Conservation (phyloP, 2,797 vertebrate genomes). For the Gastrophryne carolinensis region DNA sequence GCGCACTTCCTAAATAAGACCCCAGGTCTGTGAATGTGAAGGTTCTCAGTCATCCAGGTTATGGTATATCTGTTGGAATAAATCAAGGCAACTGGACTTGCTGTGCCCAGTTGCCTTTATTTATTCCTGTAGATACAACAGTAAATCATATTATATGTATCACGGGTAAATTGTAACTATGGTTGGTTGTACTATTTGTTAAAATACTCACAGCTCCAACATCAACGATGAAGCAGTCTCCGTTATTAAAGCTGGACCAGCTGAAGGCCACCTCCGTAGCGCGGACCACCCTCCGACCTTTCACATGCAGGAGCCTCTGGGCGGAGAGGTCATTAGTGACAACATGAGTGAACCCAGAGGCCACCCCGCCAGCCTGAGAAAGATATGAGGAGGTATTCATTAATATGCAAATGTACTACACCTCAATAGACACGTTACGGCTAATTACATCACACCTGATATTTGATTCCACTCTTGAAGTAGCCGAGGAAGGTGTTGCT, state of each 20-base stretch:
- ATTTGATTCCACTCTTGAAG: constrained; percentile 88
- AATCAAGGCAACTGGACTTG: no score
- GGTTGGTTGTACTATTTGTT: background rate
- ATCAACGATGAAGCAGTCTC: constrained; percentile 89
- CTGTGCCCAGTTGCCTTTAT: no score
- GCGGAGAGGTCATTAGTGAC: constrained; percentile 83
- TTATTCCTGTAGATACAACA: no score
- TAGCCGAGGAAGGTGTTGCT: constrained; percentile 84
- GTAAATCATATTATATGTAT: no score
- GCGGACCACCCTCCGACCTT: constrained; percentile 83
- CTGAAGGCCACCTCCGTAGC: constrained; percentile 80
- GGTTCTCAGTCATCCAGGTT: no score
- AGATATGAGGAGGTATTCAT: no score
- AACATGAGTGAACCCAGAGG: constrained; percentile 85
- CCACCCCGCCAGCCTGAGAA: constrained; percentile 80
- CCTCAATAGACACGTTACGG: background rate
- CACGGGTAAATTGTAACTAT: no score
- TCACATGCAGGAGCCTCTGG: constrained; percentile 81
- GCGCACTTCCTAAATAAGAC: no score
- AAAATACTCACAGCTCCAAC: constrained; percentile 77
- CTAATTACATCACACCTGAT: constrained; percentile 72
- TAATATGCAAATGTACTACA: background rate
- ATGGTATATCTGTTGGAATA: no score
- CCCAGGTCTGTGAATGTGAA: no score
- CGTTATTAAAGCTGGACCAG: constrained; percentile 87